Conservation (phyloP, 2,797 vertebrate genomes). For the Echiichthys vipera region DNA sequence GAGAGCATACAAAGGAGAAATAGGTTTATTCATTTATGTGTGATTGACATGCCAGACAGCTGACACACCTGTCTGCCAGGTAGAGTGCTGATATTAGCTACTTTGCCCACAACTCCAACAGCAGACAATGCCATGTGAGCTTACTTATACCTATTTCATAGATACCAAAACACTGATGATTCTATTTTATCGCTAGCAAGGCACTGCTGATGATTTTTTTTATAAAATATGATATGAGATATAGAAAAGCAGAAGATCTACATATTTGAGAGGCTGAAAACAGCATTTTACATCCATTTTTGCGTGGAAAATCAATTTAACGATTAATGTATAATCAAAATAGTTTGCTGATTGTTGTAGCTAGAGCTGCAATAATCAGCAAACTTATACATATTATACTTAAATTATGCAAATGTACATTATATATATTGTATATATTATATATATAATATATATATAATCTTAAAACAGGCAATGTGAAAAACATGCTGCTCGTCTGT, state of each 20-base stretch:
- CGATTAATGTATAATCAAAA: too few relatives aligned
- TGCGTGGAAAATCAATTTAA: too few relatives aligned
- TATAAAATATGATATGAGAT: not conserved
- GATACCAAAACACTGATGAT: not conserved
- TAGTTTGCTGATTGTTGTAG: too few relatives aligned
- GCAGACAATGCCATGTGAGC: not conserved
- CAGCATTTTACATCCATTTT: too few relatives aligned
- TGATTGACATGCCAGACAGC: slow-evolving; percentile 25
- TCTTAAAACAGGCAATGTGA: too few relatives aligned
- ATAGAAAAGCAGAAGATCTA: not conserved
- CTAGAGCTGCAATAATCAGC: too few relatives aligned
- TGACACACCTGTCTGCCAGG: slow-evolving; percentile 24
- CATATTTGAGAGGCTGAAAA: too few relatives aligned
- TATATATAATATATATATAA: too few relatives aligned
- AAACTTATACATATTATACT: too few relatives aligned
- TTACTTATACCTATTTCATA: not conserved
- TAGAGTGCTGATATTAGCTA: slow-evolving; percentile 11
- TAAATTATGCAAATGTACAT: too few relatives aligned
- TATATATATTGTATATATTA: too few relatives aligned
- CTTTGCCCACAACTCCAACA: not conserved
- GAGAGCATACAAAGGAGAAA: not conserved
- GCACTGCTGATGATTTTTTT: not conserved
- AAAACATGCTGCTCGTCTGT: too few relatives aligned
- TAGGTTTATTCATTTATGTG: not conserved
- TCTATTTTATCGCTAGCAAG: not conserved